Base-by-base conservation (phyloP, 2,888 invertebrate genomes). In the Desoria tigrina region DNA sequence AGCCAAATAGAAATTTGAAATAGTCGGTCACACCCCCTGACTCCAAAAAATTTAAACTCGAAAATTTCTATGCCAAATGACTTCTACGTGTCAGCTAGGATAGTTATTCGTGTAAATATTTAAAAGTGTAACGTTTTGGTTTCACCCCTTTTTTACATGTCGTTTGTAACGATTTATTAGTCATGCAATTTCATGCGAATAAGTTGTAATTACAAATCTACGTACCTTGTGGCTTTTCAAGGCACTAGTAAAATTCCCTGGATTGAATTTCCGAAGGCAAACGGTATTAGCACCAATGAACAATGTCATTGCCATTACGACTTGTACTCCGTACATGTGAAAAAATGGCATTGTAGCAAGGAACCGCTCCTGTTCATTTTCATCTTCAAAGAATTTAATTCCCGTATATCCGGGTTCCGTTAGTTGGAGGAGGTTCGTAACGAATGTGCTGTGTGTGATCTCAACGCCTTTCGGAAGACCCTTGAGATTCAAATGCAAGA, bases 291-390 rank as follows among this genome's bases (percentile, higher is more conserved):
- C 83, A 0, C 92, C 91, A 26, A 81, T 79, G 0, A 77, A 72
- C 27, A 90, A 74, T 59, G 85, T 84, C 1, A 84, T 84, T 1
- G 87, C 77, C 73, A 89, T 80, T 1, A 84, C 81, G 0, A 86
- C 81, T 0, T 86, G 84, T 49, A 90, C 80, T 0, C 91, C 92
- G 77, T 89, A 93, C 62, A 90, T 89, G 79, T 93, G 93, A 80
- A 88, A 92, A 80, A 91, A 87, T 1, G 93, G 93, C 58, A 93
- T 79, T n/a, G 92, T 83, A 24, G 85, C 84, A 0, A 90, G 86
- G 1, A 86, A 69, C 0, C 86, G 80, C 61, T 89, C 88, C 80
- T 89, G 32, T 32, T 4, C 89, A 58, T 90, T 92, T 77, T 89
- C 92, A 62, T 90, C 88, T 79, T 93, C 93, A 80, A 88, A 92